Base-by-base conservation (phyloP, 2,113 vertebrate species). In the Lipophrys pholis region DNA sequence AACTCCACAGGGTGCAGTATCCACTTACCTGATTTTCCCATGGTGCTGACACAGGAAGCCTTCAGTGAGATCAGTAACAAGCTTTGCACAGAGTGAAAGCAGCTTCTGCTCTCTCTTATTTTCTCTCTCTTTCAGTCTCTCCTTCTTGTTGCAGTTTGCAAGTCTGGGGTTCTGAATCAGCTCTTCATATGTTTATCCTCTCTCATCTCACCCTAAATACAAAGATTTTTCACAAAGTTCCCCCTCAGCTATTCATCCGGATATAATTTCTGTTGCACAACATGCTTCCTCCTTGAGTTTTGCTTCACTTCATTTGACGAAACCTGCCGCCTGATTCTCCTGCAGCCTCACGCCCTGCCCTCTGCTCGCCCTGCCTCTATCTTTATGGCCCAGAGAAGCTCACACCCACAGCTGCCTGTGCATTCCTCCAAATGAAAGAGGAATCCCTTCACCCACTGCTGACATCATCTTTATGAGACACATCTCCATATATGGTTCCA, bases 1-100 rank as follows among this genome's bases (percentile, higher is more conserved):
- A 70, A 80, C 49, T 48, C 42, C 48, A 41, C 16, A 43, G 50
- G 30, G n/a, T 66, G 11, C 41, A 66, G 38, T 76, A 70, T 73
- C 51, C 48, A 85, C 91, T 88, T 86, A 95, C 94, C 93, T 87
- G 93, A 93, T 73, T 94, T 95, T 42, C 94, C 94, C 94, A 95
- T 95, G 66, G 67, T 86, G 79, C 77, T 69, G 70, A 83, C 70
- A 70, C 58, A 69, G 80, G 49, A 67, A 69, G 46, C 56, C 67
- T 76, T 71, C 63, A 69, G 59, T 65, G 45, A 66, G 64, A 67
- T 46, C 61, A 59, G 35, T 30, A 69, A 63, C 57, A 57, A 39
- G n/a, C 38, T 38, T 55, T 53, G 39, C n/a, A 17, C 49, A 49
- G 68, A 69, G n/a, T 17, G 4, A 69, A 63, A 67, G 45, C 61